These are phyloP conservation scores for Helicorthomorpha holstii DNA, from an alignment of 1,140 invertebrate genomes.

Conservation along the genomic window DNA sequence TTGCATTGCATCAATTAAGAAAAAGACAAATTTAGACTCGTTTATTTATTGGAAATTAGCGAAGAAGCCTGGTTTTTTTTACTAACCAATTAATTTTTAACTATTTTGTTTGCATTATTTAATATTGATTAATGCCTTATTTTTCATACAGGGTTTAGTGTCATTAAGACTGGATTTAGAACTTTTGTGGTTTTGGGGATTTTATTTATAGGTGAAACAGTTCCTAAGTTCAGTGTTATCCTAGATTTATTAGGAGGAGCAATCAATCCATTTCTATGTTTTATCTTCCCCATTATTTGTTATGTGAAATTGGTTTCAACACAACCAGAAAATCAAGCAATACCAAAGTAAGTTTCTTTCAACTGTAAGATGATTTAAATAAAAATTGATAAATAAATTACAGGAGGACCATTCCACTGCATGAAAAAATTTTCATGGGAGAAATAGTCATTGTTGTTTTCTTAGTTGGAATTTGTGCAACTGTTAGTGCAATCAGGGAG, in stretches of 20 bases:
- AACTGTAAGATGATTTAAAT: conserved; percentile 1
- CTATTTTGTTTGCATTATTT: too few species aligned
- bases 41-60: too few species aligned
- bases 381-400: conserved; percentile 5
- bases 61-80: too few species aligned
- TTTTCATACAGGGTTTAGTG: too few species aligned
- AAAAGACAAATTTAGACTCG: too few species aligned
- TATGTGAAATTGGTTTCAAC: conserved; percentile 39
- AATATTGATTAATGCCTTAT: too few species aligned
- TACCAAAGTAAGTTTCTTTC: conserved; percentile 12
- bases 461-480: neutral
- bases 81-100: too few species aligned
- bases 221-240: conserved; percentile 75
- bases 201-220: conserved; percentile 56
- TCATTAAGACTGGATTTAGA: conserved; percentile 45
- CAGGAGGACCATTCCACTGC: neutral
- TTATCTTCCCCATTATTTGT: conserved; percentile 65
- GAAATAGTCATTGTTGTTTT: neutral
- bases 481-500: neutral
- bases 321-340: conserved; percentile 13
- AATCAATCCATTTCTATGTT: conserved; percentile 60
- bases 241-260: conserved; percentile 71
- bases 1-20: too few species aligned
- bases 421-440: neutral
- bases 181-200: conserved; percentile 48